Base-by-base conservation (phyloP, 1,140 invertebrate genomes). In the Spodoptera frugiperda region DNA sequence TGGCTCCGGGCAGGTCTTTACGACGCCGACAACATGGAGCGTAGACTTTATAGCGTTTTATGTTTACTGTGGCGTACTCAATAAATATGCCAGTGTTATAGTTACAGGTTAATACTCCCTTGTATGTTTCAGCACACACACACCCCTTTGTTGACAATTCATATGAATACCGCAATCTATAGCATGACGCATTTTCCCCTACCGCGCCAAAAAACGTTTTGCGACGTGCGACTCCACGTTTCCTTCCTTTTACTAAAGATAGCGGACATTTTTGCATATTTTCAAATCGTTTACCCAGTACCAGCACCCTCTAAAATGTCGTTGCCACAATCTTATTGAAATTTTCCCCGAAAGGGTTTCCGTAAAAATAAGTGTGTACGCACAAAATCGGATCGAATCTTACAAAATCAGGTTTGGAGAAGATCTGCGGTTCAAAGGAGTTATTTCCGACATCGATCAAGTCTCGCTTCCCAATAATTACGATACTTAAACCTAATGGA, bases 401-500 rank as follows among this genome's bases (percentile, higher is more conserved):
- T 55, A 19, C 12, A 17, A 55, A 55, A 12, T 55, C 9, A 39
- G 30, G 17, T 48, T 6, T 14, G 15, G 3, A 65, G 14, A 19
- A 9, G 39, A 14, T 12, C 19, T 25, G 17, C 3, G 11, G 61
- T 1, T 19, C 44, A 21, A 48, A 21, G 39, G 15, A 61, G n/a
- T 14, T 49, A 25, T 49, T 67, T 21, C 17, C 21, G 0, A 53
- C 25, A 68, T 68, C n/a, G 65, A 53, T 68, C 65, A 68, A 53
- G 65, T 15, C 12, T 5, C 19, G 21, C 48, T 25, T 21, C n/a
- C 65, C 12, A 68, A 68, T 68, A 68, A 68, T 68, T 51, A 46
- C 65, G 21, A 68, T 71, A 71, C 53, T 71, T 71, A 55, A 71
- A 71, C 33, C 2, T 21, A 71, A 73, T 57, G 17, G 54, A 21